These are phyloP conservation scores for Eospalax fontanierii DNA, from an alignment of 2,797 vertebrate genomes.

Conservation along the genomic window DNA sequence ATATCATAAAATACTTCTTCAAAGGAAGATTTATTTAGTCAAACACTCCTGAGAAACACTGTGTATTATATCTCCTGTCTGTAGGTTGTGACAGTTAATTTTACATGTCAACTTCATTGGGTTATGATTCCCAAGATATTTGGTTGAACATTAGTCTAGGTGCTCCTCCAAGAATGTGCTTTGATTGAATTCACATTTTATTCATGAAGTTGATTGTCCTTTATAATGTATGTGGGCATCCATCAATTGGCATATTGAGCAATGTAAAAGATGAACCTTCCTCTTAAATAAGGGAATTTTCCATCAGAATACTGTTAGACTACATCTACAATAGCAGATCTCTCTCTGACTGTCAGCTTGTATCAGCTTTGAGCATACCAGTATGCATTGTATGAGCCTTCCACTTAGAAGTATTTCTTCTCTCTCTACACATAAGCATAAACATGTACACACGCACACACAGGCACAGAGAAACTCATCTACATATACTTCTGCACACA, in stretches of 20 bases:
- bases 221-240: background rate
- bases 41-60: background rate
- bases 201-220: background rate
- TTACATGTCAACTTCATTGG: background rate
- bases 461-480: too few species aligned
- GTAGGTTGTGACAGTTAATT: background rate
- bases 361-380: background rate
- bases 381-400: background rate
- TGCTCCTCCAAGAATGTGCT: background rate
- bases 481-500: background rate
- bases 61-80: background rate
- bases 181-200: background rate
- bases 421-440: too few species aligned
- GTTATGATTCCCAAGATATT: background rate
- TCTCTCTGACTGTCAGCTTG: background rate
- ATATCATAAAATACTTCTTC: background rate
- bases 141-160: background rate
- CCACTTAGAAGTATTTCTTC: background rate
- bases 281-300: background rate
- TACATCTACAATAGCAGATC: background rate
- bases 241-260: background rate
- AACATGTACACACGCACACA: too few species aligned
- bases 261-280: background rate
- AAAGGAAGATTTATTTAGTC: conserved; percentile 4
- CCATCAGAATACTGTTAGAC: background rate